Evolutionary conservation across 2,888 invertebrate genomes (phyloP).

Genomic region (Acanthosepion lycidas): DNA sequence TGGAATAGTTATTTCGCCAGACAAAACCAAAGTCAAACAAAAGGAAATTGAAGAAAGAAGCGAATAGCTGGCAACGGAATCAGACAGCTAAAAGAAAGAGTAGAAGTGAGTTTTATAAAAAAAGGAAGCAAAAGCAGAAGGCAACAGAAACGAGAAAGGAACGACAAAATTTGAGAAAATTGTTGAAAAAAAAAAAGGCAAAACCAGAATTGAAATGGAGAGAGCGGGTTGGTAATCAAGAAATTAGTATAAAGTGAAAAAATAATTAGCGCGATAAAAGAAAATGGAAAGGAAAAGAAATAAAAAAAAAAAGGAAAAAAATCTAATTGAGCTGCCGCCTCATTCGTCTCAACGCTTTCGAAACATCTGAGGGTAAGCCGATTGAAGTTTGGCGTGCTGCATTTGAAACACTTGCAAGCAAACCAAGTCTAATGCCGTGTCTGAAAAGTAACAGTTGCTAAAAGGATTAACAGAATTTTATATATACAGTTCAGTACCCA

Average conservation of each 20-base stretch:
- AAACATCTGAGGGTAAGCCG: neutral
- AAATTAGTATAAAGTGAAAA: neutral
- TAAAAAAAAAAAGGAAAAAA: neutral
- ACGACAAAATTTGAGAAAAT: neutral
- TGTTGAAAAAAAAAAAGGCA: neutral
- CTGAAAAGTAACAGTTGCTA: conserved; percentile 2
- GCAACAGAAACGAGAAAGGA: neutral
- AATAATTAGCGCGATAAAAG: neutral
- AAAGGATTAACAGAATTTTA: neutral
- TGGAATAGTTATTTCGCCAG: no score
- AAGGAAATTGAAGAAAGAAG: no score
- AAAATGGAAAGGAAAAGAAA: neutral
- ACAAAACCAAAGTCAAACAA: no score
- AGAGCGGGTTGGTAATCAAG: neutral
- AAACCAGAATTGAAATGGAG: neutral
- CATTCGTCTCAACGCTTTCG: neutral
- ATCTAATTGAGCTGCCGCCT: neutral
- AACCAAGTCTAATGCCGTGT: neutral
- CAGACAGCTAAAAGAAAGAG: neutral
- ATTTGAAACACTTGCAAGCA: neutral
- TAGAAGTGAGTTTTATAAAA: neutral
- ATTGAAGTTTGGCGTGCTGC: neutral
- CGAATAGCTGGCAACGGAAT: no score
- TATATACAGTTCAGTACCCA: neutral
- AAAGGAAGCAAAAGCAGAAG: neutral